A percentile compares a stretch with the other conserved stretches of the same genome.
phyloP scores from a whole-genome alignment of 2,113 vertebrate genomes.

The Meleagris gallopavo region DNA sequence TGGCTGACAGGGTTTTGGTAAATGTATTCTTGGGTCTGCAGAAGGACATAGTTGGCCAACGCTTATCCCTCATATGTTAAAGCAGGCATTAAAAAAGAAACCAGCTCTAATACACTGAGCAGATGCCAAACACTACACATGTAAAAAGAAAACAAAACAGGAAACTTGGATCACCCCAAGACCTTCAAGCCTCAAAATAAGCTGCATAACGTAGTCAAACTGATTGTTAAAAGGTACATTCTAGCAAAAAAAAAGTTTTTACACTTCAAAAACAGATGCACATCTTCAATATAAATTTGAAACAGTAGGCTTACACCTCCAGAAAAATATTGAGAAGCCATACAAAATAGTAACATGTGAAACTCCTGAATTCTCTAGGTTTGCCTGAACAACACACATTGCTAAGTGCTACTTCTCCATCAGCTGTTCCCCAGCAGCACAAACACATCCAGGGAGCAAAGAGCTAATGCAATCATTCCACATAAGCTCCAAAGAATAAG shows the following conservation, averaged over 20 bases:
- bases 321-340: background rate
- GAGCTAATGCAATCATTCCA: background rate
- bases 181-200: background rate
- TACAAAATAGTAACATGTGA: background rate
- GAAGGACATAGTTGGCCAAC: background rate
- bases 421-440: background rate
- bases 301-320: background rate
- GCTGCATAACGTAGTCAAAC: background rate
- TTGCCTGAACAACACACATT: background rate
- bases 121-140: background rate
- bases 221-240: background rate
- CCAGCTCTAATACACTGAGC: background rate
- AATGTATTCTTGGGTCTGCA: background rate
- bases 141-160: rapidly evolving
- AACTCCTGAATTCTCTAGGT: background rate
- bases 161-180: background rate
- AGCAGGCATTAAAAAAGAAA: background rate
- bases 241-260: background rate
- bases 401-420: background rate
- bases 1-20: background rate
- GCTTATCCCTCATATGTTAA: background rate
- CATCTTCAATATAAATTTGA: background rate
- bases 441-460: background rate
- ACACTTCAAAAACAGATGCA: background rate
- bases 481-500: background rate